A percentile compares a stretch with the other conserved stretches of the same genome.
These are phyloP conservation scores for Leptocoma aspasia DNA, from an alignment of 2,113 vertebrate species.

Conservation along the genomic window DNA sequence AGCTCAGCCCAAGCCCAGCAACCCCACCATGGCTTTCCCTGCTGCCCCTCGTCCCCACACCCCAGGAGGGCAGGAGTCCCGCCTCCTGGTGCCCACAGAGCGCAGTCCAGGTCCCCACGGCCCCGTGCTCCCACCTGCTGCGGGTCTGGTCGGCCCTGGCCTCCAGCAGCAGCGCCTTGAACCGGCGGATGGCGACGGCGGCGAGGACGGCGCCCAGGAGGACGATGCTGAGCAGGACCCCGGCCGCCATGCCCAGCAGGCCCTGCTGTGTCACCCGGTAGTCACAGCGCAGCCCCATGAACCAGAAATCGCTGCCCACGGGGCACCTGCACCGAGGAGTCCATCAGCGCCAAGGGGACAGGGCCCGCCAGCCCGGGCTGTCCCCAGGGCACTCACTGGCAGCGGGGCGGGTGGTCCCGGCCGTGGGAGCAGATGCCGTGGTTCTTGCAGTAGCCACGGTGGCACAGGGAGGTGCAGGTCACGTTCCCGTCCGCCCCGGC, in stretches of 20 bases:
- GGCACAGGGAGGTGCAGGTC: slow-evolving; percentile 83
- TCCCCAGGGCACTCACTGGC: slow-evolving; percentile 70
- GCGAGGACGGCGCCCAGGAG: slow-evolving; percentile 68
- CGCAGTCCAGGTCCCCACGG: background rate
- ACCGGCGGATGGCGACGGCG: slow-evolving; percentile 73
- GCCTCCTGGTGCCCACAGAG: background rate
- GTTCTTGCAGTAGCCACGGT: slow-evolving; percentile 79
- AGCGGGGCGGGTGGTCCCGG: slow-evolving; percentile 70
- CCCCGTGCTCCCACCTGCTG: slow-evolving; percentile 77
- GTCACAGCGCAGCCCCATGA: slow-evolving; percentile 83
- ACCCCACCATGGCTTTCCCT: background rate
- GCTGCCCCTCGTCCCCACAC: background rate
- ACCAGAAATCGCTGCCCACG: slow-evolving; percentile 86
- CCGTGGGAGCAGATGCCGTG: slow-evolving; percentile 84
- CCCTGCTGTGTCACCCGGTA: slow-evolving; percentile 78
- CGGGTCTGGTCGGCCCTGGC: slow-evolving; percentile 85
- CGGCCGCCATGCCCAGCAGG: slow-evolving; percentile 74
- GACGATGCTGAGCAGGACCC: slow-evolving; percentile 70
- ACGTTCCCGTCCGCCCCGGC: slow-evolving; percentile 28
- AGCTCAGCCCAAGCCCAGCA: background rate
- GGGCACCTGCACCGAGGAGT: slow-evolving; percentile 72
- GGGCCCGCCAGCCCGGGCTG: rapidly evolving
- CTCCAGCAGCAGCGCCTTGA: slow-evolving; percentile 80
- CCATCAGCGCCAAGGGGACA: rapidly evolving
- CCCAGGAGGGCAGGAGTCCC: too few species aligned